Conservation (phyloP, 2,888 invertebrate genomes). For the Sipha maydis region DNA sequence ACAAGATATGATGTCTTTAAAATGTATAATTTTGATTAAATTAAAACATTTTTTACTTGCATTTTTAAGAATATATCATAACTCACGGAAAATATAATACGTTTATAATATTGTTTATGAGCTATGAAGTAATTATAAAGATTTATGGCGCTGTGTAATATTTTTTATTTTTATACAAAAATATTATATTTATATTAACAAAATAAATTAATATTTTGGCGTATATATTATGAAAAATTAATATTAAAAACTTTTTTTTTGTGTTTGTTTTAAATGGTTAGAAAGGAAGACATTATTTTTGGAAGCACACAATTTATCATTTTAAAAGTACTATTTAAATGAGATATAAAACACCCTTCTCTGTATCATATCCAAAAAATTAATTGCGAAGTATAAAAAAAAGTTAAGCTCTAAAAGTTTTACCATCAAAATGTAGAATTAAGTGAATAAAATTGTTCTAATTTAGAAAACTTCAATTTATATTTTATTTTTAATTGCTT, state of each 20-base stretch:
- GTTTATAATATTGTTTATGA: conserved; percentile 43
- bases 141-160: conserved; percentile 10
- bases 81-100: conserved; percentile 20
- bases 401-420: conserved; percentile 34
- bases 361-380: conserved; percentile 15
- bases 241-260: conserved; percentile 37
- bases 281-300: conserved; percentile 48
- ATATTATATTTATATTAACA: conserved; percentile 42
- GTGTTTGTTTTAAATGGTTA: conserved; percentile 40
- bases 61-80: conserved; percentile 24
- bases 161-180: conserved; percentile 24
- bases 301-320: conserved; percentile 35
- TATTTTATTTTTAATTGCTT: neutral
- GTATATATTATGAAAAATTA: conserved; percentile 40
- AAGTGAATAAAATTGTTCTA: conserved; percentile 21
- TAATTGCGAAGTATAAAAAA: conserved; percentile 21
- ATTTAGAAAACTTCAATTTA: conserved; percentile 8
- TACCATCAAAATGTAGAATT: conserved; percentile 19
- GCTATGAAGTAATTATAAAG: conserved; percentile 36
- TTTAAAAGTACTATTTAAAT: conserved; percentile 49
- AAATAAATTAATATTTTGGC: conserved; percentile 51
- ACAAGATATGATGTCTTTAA: neutral
- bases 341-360: conserved; percentile 51
- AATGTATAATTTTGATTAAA: neutral
- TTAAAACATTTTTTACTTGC: neutral